These are phyloP conservation scores for Drosophila yooni DNA, from an alignment of 2,888 invertebrate genomes.

Conservation along the genomic window DNA sequence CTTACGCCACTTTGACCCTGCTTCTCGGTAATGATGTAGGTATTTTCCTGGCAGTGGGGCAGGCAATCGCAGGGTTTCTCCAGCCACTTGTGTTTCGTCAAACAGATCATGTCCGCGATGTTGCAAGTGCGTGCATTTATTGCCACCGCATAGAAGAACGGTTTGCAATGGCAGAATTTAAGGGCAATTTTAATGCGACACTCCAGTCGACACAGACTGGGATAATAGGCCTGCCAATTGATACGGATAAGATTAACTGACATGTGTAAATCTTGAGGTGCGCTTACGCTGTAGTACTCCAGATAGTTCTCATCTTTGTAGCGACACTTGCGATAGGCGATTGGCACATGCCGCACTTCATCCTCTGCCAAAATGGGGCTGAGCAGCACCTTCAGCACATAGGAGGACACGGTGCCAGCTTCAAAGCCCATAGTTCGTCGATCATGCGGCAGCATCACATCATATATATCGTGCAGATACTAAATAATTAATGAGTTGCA, in stretches of 20 bases:
- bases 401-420: slow-evolving; percentile 49
- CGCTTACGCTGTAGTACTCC: slow-evolving; percentile 73
- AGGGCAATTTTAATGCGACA: slow-evolving; percentile 82
- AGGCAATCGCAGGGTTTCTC: slow-evolving; percentile 72
- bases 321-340: slow-evolving; percentile 82
- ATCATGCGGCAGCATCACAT: slow-evolving; percentile 72
- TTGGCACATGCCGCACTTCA: slow-evolving; percentile 77
- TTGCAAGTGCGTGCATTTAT: slow-evolving; percentile 68
- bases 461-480: slow-evolving; percentile 80
- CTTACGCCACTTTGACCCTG: slow-evolving; percentile 67
- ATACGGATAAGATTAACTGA: neutral
- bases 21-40: slow-evolving; percentile 63
- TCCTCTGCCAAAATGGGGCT: slow-evolving; percentile 69
- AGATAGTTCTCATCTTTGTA: slow-evolving; percentile 80
- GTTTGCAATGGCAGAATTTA: slow-evolving; percentile 79
- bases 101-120: slow-evolving; percentile 78
- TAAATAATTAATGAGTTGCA: slow-evolving; percentile 18
- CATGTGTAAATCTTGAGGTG: neutral
- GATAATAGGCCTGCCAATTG: slow-evolving; percentile 74
- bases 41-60: slow-evolving; percentile 73
- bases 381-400: slow-evolving; percentile 66
- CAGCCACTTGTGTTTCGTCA: slow-evolving; percentile 71
- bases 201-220: slow-evolving; percentile 80
- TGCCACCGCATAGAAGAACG: slow-evolving; percentile 81
- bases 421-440: slow-evolving; percentile 54